A percentile compares a stretch with the other conserved stretches of the same genome.
Evolutionary conservation across 2,113 vertebrate species (phyloP).

Genomic region (Prolemur simus): DNA sequence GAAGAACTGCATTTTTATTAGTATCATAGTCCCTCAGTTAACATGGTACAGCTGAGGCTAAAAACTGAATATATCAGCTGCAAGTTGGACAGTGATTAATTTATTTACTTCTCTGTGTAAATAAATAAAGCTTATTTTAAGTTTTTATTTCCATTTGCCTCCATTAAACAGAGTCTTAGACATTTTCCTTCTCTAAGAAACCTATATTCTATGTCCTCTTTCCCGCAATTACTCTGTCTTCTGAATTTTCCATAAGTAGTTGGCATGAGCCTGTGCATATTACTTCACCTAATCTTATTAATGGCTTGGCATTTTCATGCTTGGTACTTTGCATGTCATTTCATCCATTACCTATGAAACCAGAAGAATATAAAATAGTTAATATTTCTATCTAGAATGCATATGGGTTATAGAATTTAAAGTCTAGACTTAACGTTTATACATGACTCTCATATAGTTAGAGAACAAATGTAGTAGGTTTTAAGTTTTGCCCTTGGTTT

Average conservation of each 20-base stretch:
- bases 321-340: background rate
- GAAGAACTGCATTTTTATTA: background rate
- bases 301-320: background rate
- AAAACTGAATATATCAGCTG: background rate
- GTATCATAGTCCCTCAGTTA: background rate
- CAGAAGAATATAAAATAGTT: constrained; percentile 18
- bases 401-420: background rate
- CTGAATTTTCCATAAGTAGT: fast-evolving
- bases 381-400: constrained; percentile 18
- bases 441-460: background rate
- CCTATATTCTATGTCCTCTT: background rate
- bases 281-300: background rate
- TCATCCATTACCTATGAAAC: background rate
- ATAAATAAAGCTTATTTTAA: background rate
- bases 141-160: background rate
- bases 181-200: background rate
- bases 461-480: background rate
- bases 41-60: background rate
- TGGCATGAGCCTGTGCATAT: background rate
- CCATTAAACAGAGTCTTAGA: background rate
- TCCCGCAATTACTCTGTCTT: background rate
- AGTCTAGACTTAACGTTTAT: constrained; percentile 35
- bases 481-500: constrained; percentile 37
- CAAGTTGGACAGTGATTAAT: background rate
- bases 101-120: background rate